Base-by-base conservation (phyloP, 1,140 invertebrate species). In the Geopemphigus sp. region DNA sequence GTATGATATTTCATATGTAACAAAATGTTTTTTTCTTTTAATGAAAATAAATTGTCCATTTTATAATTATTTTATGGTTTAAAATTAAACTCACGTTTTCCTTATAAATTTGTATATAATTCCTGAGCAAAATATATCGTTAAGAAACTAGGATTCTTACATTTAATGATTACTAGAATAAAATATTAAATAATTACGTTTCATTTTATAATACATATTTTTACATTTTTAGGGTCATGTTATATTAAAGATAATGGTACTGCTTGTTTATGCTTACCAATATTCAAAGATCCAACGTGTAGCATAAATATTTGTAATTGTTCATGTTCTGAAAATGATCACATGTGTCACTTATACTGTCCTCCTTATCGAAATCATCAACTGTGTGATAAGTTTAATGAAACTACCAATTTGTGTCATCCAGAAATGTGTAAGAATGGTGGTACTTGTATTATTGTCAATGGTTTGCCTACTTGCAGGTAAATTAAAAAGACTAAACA, bases 281-380 rank as follows among this genome's bases (percentile, higher is more conserved):
- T 83, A 22, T 89, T 83, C 82, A 84, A 83, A 17, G 88, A 87
- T 32, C 82, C 83, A 14, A 81, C 85, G 0, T 90, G 89, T 83
- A 82, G 83, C 11, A 83, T 82, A 24, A 82, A 84, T 74, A 63
- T 85, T 11, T 88, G 87, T 82, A 84, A 85, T 39, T 88, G 87
- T 83, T 72, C 83, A 14, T 84, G 84, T 64, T 32, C 50, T 64
- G 53, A 68, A 54, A 47, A 64, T 39, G 81, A 81, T n/a, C 12
- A 29, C 1, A 17, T 45, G 14, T 78, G 74, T 63, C 74, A 50
- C 1, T 26, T 26, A 11, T 50, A 78, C 14, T 78, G 74, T 6
- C 57, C 57, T 29, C 74, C 39, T 50, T 61, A 57, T 78, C 15
- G 39, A 24, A 78, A 78, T 0, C 24, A 78, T 47, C 39, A 57